These are phyloP conservation scores for Ornithorhynchus anatinus DNA, from an alignment of 2,113 vertebrate species.

Conservation along the genomic window DNA sequence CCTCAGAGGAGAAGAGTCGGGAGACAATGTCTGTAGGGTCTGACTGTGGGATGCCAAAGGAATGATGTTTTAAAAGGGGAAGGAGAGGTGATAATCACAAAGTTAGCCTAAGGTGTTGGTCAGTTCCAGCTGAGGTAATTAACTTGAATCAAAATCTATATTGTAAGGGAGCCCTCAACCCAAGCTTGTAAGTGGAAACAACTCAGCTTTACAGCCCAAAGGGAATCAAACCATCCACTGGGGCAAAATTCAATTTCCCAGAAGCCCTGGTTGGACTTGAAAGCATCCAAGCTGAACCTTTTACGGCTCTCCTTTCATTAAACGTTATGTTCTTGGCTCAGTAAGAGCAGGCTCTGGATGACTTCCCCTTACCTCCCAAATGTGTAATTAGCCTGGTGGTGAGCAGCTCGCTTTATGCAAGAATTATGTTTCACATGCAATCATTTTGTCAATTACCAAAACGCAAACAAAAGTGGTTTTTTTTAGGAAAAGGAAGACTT, in stretches of 20 bases:
- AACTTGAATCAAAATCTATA: conserved; percentile 15
- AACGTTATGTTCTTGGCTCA: conserved; percentile 42
- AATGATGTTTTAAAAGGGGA: too few relatives aligned
- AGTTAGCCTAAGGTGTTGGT: conserved; percentile 23
- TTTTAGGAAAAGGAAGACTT: not conserved
- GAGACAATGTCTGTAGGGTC: too few relatives aligned
- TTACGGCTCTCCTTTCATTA: conserved; percentile 52
- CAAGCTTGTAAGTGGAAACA: not conserved
- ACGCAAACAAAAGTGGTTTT: conserved; percentile 24
- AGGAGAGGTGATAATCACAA: too few relatives aligned
- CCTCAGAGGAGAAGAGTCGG: too few relatives aligned
- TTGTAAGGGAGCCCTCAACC: conserved; percentile 22
- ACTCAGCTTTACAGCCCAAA: not conserved
- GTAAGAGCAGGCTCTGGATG: conserved; percentile 14
- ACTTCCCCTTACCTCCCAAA: conserved; percentile 48
- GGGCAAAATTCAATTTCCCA: conserved; percentile 31
- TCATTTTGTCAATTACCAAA: conserved; percentile 54
- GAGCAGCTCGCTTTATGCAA: conserved; percentile 51
- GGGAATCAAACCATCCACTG: conserved; percentile 3
- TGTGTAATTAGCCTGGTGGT: conserved; percentile 54
- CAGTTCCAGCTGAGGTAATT: conserved; percentile 8
- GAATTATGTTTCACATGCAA: conserved; percentile 50
- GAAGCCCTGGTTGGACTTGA: conserved; percentile 45
- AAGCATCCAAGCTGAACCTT: conserved; percentile 43
- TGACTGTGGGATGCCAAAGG: too few relatives aligned